These are phyloP conservation scores for Naja naja DNA, from an alignment of 2,113 vertebrate species.

Conservation along the genomic window DNA sequence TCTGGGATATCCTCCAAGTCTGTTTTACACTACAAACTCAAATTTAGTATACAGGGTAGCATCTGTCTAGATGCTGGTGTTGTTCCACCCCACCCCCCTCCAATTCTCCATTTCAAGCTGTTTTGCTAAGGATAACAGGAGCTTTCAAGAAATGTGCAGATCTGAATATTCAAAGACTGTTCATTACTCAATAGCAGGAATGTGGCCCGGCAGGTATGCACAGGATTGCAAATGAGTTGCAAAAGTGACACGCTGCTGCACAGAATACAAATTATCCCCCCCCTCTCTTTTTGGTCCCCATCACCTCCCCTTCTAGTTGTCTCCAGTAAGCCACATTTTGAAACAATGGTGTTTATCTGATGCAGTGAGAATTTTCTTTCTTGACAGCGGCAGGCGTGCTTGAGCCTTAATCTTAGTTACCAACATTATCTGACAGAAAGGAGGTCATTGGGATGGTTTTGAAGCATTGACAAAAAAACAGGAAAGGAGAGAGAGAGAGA, in stretches of 20 bases:
- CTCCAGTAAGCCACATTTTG: neutral
- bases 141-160: neutral
- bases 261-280: neutral
- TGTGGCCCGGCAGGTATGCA: neutral
- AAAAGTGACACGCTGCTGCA: neutral
- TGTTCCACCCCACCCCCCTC: too few relatives aligned
- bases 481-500: neutral
- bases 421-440: slow-evolving; percentile 10
- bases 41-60: neutral
- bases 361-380: neutral
- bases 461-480: neutral
- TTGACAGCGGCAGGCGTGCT: neutral
- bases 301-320: neutral
- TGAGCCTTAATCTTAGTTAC: neutral
- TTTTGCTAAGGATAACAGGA: neutral
- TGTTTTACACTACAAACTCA: neutral
- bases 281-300: neutral
- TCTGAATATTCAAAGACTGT: slow-evolving; percentile 2
- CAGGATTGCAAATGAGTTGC: neutral
- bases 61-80: neutral
- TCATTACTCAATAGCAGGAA: neutral
- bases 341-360: neutral
- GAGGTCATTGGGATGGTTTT: slow-evolving; percentile 22
- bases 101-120: neutral
- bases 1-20: neutral